Conservation (phyloP, 2,888 invertebrate species). For the Beris chalybata region DNA sequence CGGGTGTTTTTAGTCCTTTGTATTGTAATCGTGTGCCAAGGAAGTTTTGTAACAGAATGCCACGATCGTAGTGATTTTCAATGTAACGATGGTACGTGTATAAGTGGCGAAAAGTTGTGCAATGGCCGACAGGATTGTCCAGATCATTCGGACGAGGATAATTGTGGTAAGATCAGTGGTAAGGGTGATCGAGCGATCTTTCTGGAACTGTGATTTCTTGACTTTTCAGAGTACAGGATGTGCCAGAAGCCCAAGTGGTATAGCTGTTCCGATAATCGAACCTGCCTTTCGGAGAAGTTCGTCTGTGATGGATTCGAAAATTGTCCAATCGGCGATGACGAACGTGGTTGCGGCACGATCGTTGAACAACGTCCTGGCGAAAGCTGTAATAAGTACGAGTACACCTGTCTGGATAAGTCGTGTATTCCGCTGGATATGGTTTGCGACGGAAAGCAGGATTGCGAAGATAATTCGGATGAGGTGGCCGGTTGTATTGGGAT, state of each 20-base stretch:
- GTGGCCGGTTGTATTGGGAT: constrained; percentile 52
- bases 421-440: constrained; percentile 70
- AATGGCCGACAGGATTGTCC: constrained; percentile 51
- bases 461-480: constrained; percentile 74
- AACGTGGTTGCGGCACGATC: constrained; percentile 50
- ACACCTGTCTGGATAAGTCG: constrained; percentile 50
- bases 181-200: background rate
- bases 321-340: constrained; percentile 70
- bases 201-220: background rate
- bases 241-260: constrained; percentile 54
- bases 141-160: constrained; percentile 52
- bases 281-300: constrained; percentile 71
- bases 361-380: constrained; percentile 6
- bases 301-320: constrained; percentile 72
- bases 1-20: constrained; percentile 6
- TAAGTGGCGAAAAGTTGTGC: constrained; percentile 50
- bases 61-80: constrained; percentile 57
- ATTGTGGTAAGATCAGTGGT: constrained; percentile 48
- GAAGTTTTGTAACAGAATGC: constrained; percentile 45
- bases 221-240: constrained; percentile 46
- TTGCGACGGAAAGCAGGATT: constrained; percentile 75
- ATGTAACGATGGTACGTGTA: constrained; percentile 58
- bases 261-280: constrained; percentile 54
- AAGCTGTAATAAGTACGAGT: constrained; percentile 49
- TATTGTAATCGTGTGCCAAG: constrained; percentile 2